Percentiles rank a stretch among this genome's conserved stretches.
These are phyloP conservation scores for Grus americana DNA, from an alignment of 2,113 vertebrate species.

Conservation along the genomic window DNA sequence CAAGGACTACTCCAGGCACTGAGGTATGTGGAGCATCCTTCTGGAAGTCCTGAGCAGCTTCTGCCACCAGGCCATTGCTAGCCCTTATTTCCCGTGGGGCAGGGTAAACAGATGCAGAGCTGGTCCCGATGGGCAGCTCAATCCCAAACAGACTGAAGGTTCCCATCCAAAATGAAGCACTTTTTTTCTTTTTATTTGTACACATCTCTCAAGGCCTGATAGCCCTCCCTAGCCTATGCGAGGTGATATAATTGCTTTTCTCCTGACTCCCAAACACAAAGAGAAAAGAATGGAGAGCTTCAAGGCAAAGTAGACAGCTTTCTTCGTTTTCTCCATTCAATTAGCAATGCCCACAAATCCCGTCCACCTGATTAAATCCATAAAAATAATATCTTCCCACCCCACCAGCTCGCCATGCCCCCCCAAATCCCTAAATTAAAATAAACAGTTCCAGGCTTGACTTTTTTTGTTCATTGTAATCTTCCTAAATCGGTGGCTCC, in stretches of 20 bases:
- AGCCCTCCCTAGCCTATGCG: neutral
- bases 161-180: neutral
- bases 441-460: conserved; percentile 19
- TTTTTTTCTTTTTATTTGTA: neutral
- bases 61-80: neutral
- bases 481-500: conserved; percentile 21
- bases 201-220: neutral
- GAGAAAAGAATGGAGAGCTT: neutral
- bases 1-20: neutral
- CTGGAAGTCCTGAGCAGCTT: neutral
- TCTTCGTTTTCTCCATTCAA: neutral
- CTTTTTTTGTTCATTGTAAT: conserved; percentile 44
- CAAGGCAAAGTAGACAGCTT: neutral
- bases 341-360: conserved; percentile 30
- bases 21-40: neutral
- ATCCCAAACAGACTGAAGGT: neutral
- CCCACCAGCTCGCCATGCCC: neutral
- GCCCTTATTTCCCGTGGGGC: neutral
- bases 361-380: neutral
- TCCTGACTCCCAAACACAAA: neutral
- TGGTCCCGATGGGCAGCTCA: neutral
- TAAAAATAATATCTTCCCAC: conserved; percentile 30
- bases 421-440: conserved; percentile 17
- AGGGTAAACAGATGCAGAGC: too few species aligned
- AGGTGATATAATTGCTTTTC: neutral